Evolutionary conservation across 2,888 invertebrate genomes (phyloP).

Genomic region (Trichopria drosophilae): DNA sequence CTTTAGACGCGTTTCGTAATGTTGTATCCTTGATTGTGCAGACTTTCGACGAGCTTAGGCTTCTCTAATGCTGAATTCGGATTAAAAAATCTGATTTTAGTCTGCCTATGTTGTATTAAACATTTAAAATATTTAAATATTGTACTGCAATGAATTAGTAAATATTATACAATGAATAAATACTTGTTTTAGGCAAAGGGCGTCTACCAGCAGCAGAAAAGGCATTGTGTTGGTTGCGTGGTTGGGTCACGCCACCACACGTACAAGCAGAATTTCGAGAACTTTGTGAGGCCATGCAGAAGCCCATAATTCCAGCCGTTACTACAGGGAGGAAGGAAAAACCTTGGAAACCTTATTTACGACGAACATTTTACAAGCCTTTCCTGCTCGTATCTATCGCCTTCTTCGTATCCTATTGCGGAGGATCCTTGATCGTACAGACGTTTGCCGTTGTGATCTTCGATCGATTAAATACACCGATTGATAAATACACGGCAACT

Average conservation of each 20-base stretch:
- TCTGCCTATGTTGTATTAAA: too few relatives aligned
- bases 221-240: slow-evolving; percentile 76
- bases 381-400: slow-evolving; percentile 68
- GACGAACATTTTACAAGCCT: slow-evolving; percentile 69
- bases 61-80: too few relatives aligned
- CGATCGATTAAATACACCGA: slow-evolving; percentile 70
- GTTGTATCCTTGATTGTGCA: too few relatives aligned
- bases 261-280: slow-evolving; percentile 67
- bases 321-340: slow-evolving; percentile 40
- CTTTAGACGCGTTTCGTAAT: too few relatives aligned
- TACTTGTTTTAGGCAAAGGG: slow-evolving; percentile 58
- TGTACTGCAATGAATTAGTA: too few relatives aligned
- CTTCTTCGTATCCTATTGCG: slow-evolving; percentile 76
- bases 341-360: slow-evolving; percentile 60
- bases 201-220: slow-evolving; percentile 69
- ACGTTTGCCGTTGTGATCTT: slow-evolving; percentile 78
- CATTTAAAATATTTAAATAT: too few relatives aligned
- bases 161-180: too few relatives aligned
- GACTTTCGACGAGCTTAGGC: too few relatives aligned
- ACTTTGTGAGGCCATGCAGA: slow-evolving; percentile 59
- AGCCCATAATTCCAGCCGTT: slow-evolving; percentile 32
- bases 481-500: slow-evolving; percentile 77
- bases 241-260: slow-evolving; percentile 69
- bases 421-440: slow-evolving; percentile 74
- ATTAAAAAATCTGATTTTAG: too few relatives aligned